Base-by-base conservation (phyloP, 2,797 vertebrate genomes). In the Avahi laniger region DNA sequence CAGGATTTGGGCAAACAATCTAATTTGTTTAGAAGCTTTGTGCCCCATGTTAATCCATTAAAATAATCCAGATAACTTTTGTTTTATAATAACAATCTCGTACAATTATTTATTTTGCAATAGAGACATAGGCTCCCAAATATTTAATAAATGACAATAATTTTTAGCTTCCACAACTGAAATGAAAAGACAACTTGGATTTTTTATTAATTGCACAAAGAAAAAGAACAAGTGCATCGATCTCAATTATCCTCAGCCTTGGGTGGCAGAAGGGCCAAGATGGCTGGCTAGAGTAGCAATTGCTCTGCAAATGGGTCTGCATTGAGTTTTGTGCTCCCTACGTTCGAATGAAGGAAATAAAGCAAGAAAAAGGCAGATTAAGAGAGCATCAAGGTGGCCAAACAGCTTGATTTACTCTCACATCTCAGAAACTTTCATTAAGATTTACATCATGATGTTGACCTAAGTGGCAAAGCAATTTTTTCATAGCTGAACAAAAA, bases 391-490 rank as follows among this genome's bases (percentile, higher is more conserved):
- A 46, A 79, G 48, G 59, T 95, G 78, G 94, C 78, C 91, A 96
- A 97, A 95, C 8, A 43, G 30, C 90, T 96, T 96, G 70, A 97
- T 97, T 97, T 97, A 33, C 91, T 94, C 95, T 89, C 92, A 94
- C 87, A 95, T 95, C 89, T 96, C 93, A 83, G 89, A 96, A 98
- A 98, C 96, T 98, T 98, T 98, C 97, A 97, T 96, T 98, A 97
- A 98, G 91, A 97, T 98, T 97, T 98, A 97, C 96, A 97, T 97
- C 73, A 75, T 92, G 89, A 97, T 95, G 93, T 91, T 98, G 98
- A 97, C 95, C 94, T 96, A 93, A 67, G 91, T 95, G 85, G 92
- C 96, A 97, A 98, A 97, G 95, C 93, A 97, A 97, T 97, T 97
- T 97, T 97, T 97, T 97, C 96, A 95, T 33, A 96, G 94, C 80